These are phyloP conservation scores for Poeciliopsis presidionis DNA, from an alignment of 2,797 vertebrate species.

Conservation along the genomic window DNA sequence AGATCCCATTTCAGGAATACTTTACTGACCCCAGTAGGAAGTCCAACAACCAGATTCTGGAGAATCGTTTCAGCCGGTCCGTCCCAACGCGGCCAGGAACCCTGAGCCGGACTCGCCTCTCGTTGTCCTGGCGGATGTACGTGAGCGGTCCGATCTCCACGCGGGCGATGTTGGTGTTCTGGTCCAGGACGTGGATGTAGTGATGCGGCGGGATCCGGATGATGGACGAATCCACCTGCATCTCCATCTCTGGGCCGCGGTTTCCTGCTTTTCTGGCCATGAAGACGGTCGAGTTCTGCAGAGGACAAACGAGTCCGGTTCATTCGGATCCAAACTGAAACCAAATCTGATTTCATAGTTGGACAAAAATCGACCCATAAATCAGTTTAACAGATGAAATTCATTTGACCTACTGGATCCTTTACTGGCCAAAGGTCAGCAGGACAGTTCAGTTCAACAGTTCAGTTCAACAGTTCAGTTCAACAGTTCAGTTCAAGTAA, in stretches of 20 bases:
- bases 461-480: background rate
- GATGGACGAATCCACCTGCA: slow-evolving; percentile 79
- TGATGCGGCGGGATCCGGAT: slow-evolving; percentile 91
- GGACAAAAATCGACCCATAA: background rate
- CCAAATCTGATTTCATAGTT: background rate
- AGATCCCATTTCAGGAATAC: background rate
- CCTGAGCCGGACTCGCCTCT: slow-evolving; percentile 75
- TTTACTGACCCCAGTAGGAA: no score
- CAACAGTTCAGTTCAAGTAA: no score
- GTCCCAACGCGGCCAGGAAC: background rate
- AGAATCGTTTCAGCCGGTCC: no score
- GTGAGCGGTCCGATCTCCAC: slow-evolving; percentile 90
- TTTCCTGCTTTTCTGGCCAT: slow-evolving; percentile 46
- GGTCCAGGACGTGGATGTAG: slow-evolving; percentile 92
- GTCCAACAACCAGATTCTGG: no score
- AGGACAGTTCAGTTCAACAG: background rate
- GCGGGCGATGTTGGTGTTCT: slow-evolving; percentile 90
- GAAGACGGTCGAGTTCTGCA: background rate
- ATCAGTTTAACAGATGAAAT: background rate
- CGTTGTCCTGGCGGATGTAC: slow-evolving; percentile 93
- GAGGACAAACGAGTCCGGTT: background rate
- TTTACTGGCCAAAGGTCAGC: background rate
- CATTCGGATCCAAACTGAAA: no score
- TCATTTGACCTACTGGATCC: background rate
- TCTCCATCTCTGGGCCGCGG: slow-evolving; percentile 13